Conservation (phyloP, 2,113 vertebrate genomes). For the Tachycineta bicolor region DNA sequence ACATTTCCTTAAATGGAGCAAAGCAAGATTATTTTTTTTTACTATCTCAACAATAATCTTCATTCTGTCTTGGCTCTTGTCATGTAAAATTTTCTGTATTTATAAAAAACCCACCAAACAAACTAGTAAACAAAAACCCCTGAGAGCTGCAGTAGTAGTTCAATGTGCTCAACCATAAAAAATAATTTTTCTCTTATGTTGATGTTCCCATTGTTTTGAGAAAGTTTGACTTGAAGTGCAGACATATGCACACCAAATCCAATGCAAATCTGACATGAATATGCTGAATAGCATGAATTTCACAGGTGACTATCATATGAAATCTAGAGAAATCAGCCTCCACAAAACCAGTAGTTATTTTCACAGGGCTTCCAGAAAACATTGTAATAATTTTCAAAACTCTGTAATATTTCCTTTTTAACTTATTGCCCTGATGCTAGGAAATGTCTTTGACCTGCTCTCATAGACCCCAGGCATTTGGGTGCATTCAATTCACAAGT, state of each 20-base stretch:
- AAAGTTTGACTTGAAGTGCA: not conserved
- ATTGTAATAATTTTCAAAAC: not conserved
- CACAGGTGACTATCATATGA: fast-evolving
- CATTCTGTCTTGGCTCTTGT: not conserved
- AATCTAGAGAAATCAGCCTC: not conserved
- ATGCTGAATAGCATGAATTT: not conserved
- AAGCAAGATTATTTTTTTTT: not conserved
- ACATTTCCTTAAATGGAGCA: not conserved
- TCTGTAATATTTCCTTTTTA: not conserved
- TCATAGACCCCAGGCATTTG: not conserved
- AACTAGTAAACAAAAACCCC: not conserved
- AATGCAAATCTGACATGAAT: not conserved
- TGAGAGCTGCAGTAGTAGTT: not conserved
- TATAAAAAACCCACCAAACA: not conserved
- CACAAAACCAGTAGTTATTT: not conserved
- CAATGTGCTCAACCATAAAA: not conserved
- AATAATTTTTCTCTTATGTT: not conserved
- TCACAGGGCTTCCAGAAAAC: not conserved
- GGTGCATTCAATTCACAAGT: not conserved
- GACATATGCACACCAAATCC: not conserved
- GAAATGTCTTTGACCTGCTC: not conserved
- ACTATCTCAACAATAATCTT: not conserved
- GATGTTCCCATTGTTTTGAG: not conserved
- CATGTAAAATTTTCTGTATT: not conserved
- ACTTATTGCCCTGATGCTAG: not conserved